Base-by-base conservation (phyloP, 2,888 invertebrate species). In the Caenorhabditis sp. region DNA sequence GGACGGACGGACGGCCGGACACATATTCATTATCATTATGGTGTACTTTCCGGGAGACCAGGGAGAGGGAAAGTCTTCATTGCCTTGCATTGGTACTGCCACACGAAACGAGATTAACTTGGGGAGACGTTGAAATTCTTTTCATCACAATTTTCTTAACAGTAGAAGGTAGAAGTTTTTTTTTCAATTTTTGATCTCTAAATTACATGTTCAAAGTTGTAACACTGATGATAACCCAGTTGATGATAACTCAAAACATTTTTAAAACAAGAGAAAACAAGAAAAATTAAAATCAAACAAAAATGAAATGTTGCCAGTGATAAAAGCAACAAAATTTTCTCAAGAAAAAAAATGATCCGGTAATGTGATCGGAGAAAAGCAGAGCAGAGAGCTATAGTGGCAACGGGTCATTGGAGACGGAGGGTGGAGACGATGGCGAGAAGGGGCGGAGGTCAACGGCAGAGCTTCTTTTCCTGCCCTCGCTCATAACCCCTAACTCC, bases 401-500 rank as follows among this genome's bases (percentile, higher is more conserved):
- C 40, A 44, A 61, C n/a, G 60, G 67, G 76, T 76, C 67, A 76
- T 76, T 67, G 35, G 76, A 76, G 67, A 53, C 76, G 67, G 44
- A 53, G 44, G 61, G 61, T 40, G 61, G 67, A 53, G 61, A 40
- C 50, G 40, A 51, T 32, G 58, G 40, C 62, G 35, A n/a, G n/a
- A n/a, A n/a, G n/a, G 67, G 60, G 64, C 74, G 51, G 60, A 74
- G 74, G 74, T 76, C 76, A 67, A 50, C 37, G 53, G n/a, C 67
- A 76, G 76, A 53, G 67, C 61, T 76, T 76, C 76, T 76, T 76
- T n/a, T 76, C 51, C 65, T 65, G 47, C 71, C 71, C 62, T 37
- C 71, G 55, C 71, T 67, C 76, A 67, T 76, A 76, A 74, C 74
- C 74, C 74, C 51, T 74, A 58, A 60, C 67, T 76, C 76, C 76